A percentile compares a stretch with the other conserved stretches of the same genome.
phyloP scores from a whole-genome alignment of 2,888 invertebrate genomes.

The Tetragonisca angustula region DNA sequence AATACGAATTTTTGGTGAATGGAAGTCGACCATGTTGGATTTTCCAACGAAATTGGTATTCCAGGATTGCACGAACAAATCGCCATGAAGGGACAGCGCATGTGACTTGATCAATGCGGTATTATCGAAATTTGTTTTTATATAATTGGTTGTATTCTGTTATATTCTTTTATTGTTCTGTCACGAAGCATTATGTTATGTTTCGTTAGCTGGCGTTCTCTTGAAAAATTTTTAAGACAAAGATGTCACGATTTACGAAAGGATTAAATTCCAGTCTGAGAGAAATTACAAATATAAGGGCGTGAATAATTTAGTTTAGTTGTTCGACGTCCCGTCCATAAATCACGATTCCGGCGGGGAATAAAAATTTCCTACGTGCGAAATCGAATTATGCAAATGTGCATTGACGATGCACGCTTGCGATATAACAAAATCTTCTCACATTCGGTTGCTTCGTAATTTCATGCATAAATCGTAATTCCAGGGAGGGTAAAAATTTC shows the following conservation, averaged over 20 bases:
- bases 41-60: too few species aligned
- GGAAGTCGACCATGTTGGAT: neutral
- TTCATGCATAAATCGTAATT: neutral
- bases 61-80: too few species aligned
- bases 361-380: neutral
- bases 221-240: too few species aligned
- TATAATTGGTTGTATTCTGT: too few species aligned
- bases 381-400: neutral
- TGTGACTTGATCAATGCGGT: too few species aligned
- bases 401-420: neutral
- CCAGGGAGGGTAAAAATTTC: neutral
- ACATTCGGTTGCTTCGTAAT: neutral
- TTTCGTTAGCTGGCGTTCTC: too few species aligned
- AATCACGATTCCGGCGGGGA: neutral
- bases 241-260: too few species aligned
- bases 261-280: too few species aligned
- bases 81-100: too few species aligned
- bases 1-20: neutral
- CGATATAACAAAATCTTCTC: neutral
- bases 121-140: too few species aligned
- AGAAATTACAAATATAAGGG: neutral
- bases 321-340: neutral
- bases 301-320: neutral
- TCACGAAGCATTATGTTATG: too few species aligned
- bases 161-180: too few species aligned